Percentiles rank a stretch among this genome's conserved stretches.
phyloP scores from a whole-genome alignment of 2,797 vertebrate species.

The Enteromius radiatus region DNA sequence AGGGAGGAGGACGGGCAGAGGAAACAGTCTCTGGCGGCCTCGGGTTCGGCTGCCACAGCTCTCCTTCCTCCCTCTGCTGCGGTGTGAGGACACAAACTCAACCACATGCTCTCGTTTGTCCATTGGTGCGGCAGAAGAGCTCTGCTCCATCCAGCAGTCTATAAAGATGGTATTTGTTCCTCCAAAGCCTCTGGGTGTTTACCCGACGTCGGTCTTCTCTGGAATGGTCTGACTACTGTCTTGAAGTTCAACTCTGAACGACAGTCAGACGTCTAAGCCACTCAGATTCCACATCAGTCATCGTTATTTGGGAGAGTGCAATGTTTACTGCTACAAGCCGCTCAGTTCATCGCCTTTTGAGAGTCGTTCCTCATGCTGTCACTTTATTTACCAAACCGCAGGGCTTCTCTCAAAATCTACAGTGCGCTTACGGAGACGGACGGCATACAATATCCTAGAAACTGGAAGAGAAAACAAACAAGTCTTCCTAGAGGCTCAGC shows the following conservation, averaged over 20 bases:
- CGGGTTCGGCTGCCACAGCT: constrained; percentile 18
- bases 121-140: background rate
- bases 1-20: constrained; percentile 69
- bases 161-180: background rate
- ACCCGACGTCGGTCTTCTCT: constrained; percentile 13
- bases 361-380: constrained; percentile 41
- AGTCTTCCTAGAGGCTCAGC: constrained; percentile 48
- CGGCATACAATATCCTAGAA: constrained; percentile 11
- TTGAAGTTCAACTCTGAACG: constrained; percentile 10
- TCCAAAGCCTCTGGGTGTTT: constrained; percentile 20
- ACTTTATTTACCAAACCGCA: constrained; percentile 47
- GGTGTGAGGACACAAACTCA: constrained; percentile 1
- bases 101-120: constrained; percentile 25
- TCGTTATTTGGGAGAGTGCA: constrained; percentile 28
- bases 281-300: constrained; percentile 34
- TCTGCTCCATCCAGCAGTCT: constrained; percentile 32
- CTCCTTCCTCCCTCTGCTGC: constrained; percentile 16
- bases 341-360: constrained; percentile 70
- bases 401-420: constrained; percentile 50
- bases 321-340: constrained; percentile 69
- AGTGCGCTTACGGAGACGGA: constrained; percentile 60
- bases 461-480: constrained; percentile 62
- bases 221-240: background rate
- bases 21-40: constrained; percentile 63
- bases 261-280: constrained; percentile 20